phyloP scores from a whole-genome alignment of 1,140 invertebrate genomes.

The Apis florea region DNA sequence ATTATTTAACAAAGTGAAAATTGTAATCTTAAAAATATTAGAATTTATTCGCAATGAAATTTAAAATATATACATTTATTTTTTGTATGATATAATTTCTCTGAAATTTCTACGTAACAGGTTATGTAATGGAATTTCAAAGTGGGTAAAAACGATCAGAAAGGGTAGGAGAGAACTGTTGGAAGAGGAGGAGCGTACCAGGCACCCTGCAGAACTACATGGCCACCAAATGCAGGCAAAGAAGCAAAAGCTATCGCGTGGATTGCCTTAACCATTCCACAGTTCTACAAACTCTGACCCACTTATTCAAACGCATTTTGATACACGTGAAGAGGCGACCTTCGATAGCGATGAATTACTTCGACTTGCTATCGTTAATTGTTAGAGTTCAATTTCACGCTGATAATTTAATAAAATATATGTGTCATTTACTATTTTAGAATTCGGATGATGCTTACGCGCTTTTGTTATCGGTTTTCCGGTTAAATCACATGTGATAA shows the following conservation, averaged over 20 bases:
- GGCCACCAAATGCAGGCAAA: slow-evolving; percentile 65
- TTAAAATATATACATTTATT: too few relatives aligned
- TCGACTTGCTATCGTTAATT: slow-evolving; percentile 57
- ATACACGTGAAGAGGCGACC: slow-evolving; percentile 32
- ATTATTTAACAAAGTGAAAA: background rate
- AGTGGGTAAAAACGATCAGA: background rate
- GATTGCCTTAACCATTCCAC: slow-evolving; percentile 65
- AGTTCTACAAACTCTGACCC: slow-evolving; percentile 64
- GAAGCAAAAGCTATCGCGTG: slow-evolving; percentile 68
- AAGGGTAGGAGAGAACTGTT: background rate
- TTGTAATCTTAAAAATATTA: background rate
- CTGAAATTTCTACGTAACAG: background rate
- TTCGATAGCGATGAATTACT: slow-evolving; percentile 57
- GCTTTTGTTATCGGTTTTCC: slow-evolving; percentile 7
- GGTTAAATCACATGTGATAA: slow-evolving; percentile 18
- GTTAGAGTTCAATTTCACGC: slow-evolving; percentile 39
- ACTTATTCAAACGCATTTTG: slow-evolving; percentile 62
- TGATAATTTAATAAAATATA: slow-evolving; percentile 40
- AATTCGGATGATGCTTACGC: slow-evolving; percentile 32
- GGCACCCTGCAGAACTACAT: slow-evolving; percentile 63
- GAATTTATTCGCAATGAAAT: background rate
- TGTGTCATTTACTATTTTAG: slow-evolving; percentile 36
- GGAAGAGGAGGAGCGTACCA: slow-evolving; percentile 66
- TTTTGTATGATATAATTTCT: background rate
- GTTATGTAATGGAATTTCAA: background rate